Base-by-base conservation (phyloP, 1,140 invertebrate genomes). In the Drosophila sproati region DNA sequence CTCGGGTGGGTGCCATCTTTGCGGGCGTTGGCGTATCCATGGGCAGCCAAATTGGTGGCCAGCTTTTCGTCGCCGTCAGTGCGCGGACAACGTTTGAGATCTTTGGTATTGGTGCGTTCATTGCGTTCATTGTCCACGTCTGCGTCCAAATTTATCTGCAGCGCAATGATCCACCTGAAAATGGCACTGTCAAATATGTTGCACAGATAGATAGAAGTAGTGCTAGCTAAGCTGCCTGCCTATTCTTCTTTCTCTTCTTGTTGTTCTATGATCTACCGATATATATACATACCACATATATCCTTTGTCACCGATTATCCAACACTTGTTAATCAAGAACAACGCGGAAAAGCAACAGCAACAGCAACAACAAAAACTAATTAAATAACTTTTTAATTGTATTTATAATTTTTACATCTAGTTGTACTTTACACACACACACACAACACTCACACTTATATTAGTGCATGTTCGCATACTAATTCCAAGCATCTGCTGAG, bases 11-110 rank as follows among this genome's bases (percentile, higher is more conserved):
- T 29, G 97, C 96, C 37, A 93, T 97, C 54, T 98, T 98, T 91
- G 97, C 98, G 94, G 97, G 97, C 28, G 94, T 98, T 5, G 97
- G 97, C 32, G 96, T 96, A 1, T 96, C 96, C 0, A 89, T 95
- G 2, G 96, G 97, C 5, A 97, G 96, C 92, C 94, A 96, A 10
- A 92, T 97, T 48, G 96, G 95, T 51, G 97, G 97, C 8, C 83
- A 94, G 29, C 77, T 97, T 3, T 95, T 96, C 71, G 92, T 94
- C 2, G 80, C 87, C 0, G 94, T 95, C 48, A 94, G 94, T 28
- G 96, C 96, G 7, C 93, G 94, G 39, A 88, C 93, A n/a, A 95
- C 95, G 1, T 97, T 97, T 80, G 93, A 94, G 68, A 94, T 95
- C 62, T 97, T 96, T 89, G 96, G 96, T 2, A 93, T 95, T 51